These are phyloP conservation scores for Zosterops lateralis DNA, from an alignment of 2,113 vertebrate species.

Conservation along the genomic window DNA sequence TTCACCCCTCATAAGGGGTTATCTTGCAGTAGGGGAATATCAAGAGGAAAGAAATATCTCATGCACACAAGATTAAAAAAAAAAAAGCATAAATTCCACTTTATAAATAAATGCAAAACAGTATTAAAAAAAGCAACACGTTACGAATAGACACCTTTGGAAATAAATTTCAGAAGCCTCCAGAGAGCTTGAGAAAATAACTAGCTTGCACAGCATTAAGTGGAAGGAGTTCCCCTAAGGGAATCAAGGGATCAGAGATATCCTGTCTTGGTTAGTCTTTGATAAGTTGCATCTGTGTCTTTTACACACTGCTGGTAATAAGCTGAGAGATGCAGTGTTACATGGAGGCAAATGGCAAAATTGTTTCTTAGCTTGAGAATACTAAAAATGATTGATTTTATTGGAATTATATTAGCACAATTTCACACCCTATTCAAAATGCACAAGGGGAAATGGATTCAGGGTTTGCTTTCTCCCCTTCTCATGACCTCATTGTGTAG, in stretches of 20 bases:
- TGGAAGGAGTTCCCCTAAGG: constrained; percentile 50
- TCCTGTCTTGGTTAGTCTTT: constrained; percentile 50
- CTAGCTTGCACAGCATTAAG: constrained; percentile 56
- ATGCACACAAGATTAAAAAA: neutral
- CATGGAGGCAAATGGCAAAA: neutral
- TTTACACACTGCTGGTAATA: constrained; percentile 35
- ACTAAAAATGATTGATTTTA: constrained; percentile 13
- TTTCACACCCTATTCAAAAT: constrained; percentile 20
- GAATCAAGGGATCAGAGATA: constrained; percentile 60
- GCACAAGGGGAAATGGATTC: neutral
- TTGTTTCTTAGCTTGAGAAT: neutral
- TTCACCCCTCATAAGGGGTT: neutral
- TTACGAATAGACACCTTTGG: constrained; percentile 56
- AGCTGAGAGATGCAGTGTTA: constrained; percentile 13
- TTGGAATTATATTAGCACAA: constrained; percentile 8
- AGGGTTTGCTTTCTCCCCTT: constrained; percentile 11
- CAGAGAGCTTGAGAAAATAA: constrained; percentile 60
- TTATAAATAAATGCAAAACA: constrained; percentile 42
- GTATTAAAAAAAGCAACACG: neutral
- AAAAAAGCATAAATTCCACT: neutral
- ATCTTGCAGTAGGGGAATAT: neutral
- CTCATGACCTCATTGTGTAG: neutral
- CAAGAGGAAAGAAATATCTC: neutral
- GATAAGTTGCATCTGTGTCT: constrained; percentile 42
- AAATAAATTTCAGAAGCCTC: constrained; percentile 68